Base-by-base conservation (phyloP, 2,888 invertebrate species). In the Teleogryllus oceanicus region DNA sequence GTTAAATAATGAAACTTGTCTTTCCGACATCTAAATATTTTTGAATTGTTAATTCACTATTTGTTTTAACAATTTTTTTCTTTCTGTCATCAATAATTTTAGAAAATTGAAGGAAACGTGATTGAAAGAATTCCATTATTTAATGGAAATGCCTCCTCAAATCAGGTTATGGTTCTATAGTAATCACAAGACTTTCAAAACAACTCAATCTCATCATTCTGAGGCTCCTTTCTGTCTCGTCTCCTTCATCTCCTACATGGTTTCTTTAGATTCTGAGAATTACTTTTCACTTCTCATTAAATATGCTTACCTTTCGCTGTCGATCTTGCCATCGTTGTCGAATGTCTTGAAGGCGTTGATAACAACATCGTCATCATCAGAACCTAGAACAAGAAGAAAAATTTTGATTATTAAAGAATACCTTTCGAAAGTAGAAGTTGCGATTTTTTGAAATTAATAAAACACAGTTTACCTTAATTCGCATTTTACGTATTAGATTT, bases 301-400 rank as follows among this genome's bases (percentile, higher is more conserved):
- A 21, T 20, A 18, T 77, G 84, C 87, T 87, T 87, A 92, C 91
- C 91, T 93, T 87, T 96, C 96, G 85, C 94, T 93, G 90, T 96
- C 94, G 89, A 96, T 96, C 89, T 92, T 92, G 88, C 96, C 96
- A 83, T 93, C 92, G 83, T 93, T 92, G 88, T 97, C 96, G 90
- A 96, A 97, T 88, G 94, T 93, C 89, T 93, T 94, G 92, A 97
- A 97, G 88, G 96, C 96, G 87, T 92, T 93, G 88, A 94, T 92
- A 88, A 97, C 95, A 86, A 95, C 95, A 84, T 94, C 96, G 87
- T 97, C 97, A 84, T 96, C 96, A 88, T 97, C 97, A 85, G 92
- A 90, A 87, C 93, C 93, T 89, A 83, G 2, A 79, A 81, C 49
- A 37, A 77, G 13, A 18, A n/a, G n/a, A 62, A 62, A 18, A 62